phyloP scores from a whole-genome alignment of 2,888 invertebrate species.

The Hipparchia sbordonii region DNA sequence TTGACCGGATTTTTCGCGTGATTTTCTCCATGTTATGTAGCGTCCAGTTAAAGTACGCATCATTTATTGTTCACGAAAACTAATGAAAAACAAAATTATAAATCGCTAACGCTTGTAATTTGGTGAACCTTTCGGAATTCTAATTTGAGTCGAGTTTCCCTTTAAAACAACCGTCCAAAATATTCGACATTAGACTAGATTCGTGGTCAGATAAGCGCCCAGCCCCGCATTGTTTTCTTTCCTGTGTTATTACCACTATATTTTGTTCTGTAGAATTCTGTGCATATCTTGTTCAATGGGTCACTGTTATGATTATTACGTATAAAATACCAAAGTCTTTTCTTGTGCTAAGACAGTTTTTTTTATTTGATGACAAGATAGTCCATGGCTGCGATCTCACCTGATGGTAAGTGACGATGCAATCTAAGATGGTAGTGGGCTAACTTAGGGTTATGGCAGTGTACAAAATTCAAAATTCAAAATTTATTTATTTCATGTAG shows the following conservation, averaged over 20 bases:
- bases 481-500: too few species aligned
- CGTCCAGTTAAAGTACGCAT: background rate
- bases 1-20: too few species aligned
- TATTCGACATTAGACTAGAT: conserved; percentile 74
- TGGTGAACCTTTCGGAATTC: conserved; percentile 49
- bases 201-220: conserved; percentile 58
- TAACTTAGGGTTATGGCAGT: too few species aligned
- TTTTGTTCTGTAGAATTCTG: conserved; percentile 41
- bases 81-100: background rate
- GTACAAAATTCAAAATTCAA: too few species aligned
- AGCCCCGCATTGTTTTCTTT: conserved; percentile 66
- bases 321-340: conserved; percentile 1
- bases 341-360: background rate
- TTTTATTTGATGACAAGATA: background rate
- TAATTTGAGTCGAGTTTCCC: conserved; percentile 72
- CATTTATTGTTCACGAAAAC: background rate
- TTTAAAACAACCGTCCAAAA: conserved; percentile 71
- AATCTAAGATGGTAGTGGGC: too few species aligned
- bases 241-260: conserved; percentile 55
- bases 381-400: too few species aligned
- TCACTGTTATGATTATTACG: conserved; percentile 45
- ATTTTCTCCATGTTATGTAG: too few species aligned
- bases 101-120: conserved; percentile 11
- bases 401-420: too few species aligned
- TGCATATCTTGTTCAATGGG: conserved; percentile 47